Evolutionary conservation across 2,113 vertebrate species (phyloP).

Genomic region (Hippocampus mohnikei): DNA sequence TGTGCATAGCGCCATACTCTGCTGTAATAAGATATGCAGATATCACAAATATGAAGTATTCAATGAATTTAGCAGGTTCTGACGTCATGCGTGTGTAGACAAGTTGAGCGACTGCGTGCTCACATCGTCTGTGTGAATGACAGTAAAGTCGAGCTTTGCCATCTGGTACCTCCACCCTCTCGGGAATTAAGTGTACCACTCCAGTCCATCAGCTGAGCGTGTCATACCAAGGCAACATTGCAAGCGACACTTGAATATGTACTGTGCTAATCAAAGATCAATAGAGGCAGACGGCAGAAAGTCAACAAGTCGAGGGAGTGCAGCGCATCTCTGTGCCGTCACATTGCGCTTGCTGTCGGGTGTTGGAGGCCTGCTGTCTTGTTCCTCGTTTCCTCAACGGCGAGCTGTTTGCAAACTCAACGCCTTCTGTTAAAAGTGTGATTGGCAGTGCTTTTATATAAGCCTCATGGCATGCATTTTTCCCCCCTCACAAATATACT

Average conservation of each 20-base stretch:
- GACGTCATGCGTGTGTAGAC: background rate
- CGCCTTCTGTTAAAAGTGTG: constrained; percentile 18
- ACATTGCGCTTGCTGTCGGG: background rate
- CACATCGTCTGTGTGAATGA: constrained; percentile 34
- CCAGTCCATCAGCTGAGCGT: constrained; percentile 28
- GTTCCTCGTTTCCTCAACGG: constrained; percentile 16
- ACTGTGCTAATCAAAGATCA: constrained; percentile 35
- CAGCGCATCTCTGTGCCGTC: constrained; percentile 12
- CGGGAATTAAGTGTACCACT: constrained; percentile 28
- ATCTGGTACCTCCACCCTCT: constrained; percentile 55
- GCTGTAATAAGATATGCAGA: background rate
- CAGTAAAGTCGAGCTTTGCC: constrained; percentile 41
- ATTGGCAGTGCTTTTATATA: constrained; percentile 16
- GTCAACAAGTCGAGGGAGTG: constrained; percentile 26
- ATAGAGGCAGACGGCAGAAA: constrained; percentile 21
- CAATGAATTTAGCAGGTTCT: background rate
- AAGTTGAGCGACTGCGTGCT: background rate
- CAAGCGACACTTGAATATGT: constrained; percentile 20
- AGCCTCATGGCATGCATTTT: constrained; percentile 10
- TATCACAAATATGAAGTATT: background rate
- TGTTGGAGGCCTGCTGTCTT: constrained; percentile 6
- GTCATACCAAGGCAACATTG: constrained; percentile 44
- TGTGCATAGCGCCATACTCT: too few relatives aligned
- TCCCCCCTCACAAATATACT: constrained; percentile 1
- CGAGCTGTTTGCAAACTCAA: constrained; percentile 27